These are phyloP conservation scores for Enteromius argenteus DNA, from an alignment of 2,797 vertebrate species.

Conservation along the genomic window DNA sequence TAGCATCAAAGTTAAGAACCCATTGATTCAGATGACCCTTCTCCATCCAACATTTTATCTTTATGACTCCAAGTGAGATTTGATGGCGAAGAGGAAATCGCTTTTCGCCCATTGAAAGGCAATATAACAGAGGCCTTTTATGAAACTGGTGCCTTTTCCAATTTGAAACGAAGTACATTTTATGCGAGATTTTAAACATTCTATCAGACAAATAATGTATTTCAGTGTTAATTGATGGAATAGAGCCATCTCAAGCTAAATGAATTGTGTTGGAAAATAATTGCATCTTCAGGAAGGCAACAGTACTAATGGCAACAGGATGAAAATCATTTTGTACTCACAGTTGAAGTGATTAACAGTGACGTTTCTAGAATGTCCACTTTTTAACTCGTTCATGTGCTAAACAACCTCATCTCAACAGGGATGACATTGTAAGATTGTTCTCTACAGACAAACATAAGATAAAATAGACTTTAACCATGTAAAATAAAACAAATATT, in stretches of 20 bases:
- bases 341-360: neutral
- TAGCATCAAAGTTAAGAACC: constrained; percentile 71
- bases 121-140: constrained; percentile 8
- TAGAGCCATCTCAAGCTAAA: neutral
- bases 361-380: neutral
- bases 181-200: neutral
- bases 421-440: neutral
- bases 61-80: constrained; percentile 44
- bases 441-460: neutral
- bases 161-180: neutral
- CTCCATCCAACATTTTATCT: constrained; percentile 51
- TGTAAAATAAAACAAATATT: no score
- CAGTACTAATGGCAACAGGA: neutral
- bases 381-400: neutral
- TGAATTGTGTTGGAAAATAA: neutral
- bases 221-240: neutral
- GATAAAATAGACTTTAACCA: neutral
- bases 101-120: constrained; percentile 38
- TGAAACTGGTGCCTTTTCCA: constrained; percentile 1
- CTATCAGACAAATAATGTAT: neutral
- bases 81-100: constrained; percentile 44
- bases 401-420: neutral
- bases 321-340: neutral
- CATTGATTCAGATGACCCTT: constrained; percentile 66
- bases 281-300: neutral